Evolutionary conservation across 2,113 vertebrate genomes (phyloP).

Genomic region (Elgaria multicarinata): DNA sequence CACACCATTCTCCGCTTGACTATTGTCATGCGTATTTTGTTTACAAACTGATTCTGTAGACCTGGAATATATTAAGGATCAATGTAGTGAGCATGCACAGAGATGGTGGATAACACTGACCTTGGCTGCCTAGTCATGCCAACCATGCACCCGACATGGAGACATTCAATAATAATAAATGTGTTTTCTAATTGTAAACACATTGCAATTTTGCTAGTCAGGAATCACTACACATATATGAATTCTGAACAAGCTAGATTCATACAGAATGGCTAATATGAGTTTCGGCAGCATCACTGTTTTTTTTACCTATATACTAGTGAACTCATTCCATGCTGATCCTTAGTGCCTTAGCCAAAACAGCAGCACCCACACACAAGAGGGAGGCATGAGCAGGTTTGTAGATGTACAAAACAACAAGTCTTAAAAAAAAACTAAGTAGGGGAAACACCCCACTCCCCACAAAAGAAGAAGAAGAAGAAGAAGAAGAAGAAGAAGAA

Average conservation of each 20-base stretch:
- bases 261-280: too few species aligned
- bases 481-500: too few species aligned
- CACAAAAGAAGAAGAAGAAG: too few species aligned
- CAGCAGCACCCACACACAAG: too few species aligned
- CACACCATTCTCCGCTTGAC: neutral
- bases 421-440: too few species aligned
- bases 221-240: neutral
- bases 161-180: neutral
- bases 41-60: neutral
- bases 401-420: too few species aligned
- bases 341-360: too few species aligned
- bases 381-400: too few species aligned
- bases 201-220: neutral
- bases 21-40: neutral
- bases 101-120: neutral
- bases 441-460: too few species aligned
- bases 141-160: neutral
- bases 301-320: neutral
- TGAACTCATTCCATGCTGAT: neutral
- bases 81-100: neutral
- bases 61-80: neutral
- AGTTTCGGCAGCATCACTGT: too few species aligned
- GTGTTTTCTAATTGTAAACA: neutral
- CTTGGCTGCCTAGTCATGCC: neutral
- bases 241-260: neutral